phyloP scores from a whole-genome alignment of 2,888 invertebrate genomes.

The Microctonus aethiopoides region DNA sequence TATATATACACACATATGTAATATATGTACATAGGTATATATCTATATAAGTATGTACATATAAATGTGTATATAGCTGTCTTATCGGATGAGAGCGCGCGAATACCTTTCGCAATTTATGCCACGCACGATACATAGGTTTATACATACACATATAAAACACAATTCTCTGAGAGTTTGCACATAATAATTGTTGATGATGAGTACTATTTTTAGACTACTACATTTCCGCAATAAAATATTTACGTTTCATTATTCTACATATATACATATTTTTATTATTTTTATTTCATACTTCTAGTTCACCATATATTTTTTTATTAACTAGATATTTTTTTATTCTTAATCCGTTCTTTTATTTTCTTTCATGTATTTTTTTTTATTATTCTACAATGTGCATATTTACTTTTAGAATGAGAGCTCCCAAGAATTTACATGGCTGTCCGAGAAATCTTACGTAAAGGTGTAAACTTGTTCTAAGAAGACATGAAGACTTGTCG shows the following conservation, averaged over 20 bases:
- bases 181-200: conserved; percentile 4
- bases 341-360: not conserved
- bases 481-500: not conserved
- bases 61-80: not conserved
- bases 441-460: conserved; percentile 6
- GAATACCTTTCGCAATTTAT: conserved; percentile 11
- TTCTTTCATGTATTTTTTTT: not conserved
- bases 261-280: not conserved
- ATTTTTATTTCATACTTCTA: not conserved
- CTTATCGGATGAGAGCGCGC: conserved; percentile 7
- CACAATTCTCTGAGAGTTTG: conserved; percentile 3
- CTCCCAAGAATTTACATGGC: not conserved
- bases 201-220: not conserved
- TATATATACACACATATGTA: not conserved
- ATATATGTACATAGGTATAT: not conserved
- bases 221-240: not conserved
- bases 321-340: too few species aligned
- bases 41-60: not conserved
- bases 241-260: not conserved
- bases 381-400: not conserved
- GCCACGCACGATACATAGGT: not conserved
- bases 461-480: conserved; percentile 13
- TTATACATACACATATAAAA: not conserved
- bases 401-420: conserved; percentile 3
- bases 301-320: too few species aligned